Base-by-base conservation (phyloP, 2,113 vertebrate species). In the Ageneiosus marmoratus region DNA sequence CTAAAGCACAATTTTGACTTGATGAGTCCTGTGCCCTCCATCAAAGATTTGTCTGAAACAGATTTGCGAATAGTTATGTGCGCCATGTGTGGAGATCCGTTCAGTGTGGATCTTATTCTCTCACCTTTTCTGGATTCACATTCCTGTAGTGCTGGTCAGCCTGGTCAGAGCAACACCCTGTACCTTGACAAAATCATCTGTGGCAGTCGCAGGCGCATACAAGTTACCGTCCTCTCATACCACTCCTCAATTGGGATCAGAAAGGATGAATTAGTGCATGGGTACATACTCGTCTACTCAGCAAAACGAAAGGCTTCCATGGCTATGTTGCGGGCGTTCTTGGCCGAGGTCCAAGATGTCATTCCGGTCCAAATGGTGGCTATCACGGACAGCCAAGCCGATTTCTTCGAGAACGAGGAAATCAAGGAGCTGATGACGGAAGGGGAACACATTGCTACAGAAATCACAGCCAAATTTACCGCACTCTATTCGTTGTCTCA, bases 351-450 rank as follows among this genome's bases (percentile, higher is more conserved):
- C 87, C 97, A 98, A 78, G 98, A 99, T 84, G 97, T 97, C 0
- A 98, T 99, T 93, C 98, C 98, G 2, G 97, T 99, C 55, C 98
- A 99, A 87, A 91, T 99, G 92, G 98, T 99, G 86, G 98, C 98
- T 34, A 97, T 99, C 89, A 99, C 98, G 1, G 98, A 99, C 88
- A 98, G 98, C 88, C 98, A 99, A 92, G 98, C 96, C 0, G 97
- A 99, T 90, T 99, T 99, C 90, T 99, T 99, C 79, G 97, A 99
- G 94, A 98, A 98, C 15, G 97, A 99, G 62, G 94, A 96, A 29
- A 98, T 99, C 88, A 99, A 99, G 86, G 98, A 99, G 80, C 89
- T 99, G 88, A 99, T 99, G 98, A 99, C 98, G 4, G 98, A 99
- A 91, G 98, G 98, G 41, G 98, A 99, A 85, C 98, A 98, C 89